Conservation (phyloP, 23 tunicate genomes). For the Trididemnum nubilum region DNA sequence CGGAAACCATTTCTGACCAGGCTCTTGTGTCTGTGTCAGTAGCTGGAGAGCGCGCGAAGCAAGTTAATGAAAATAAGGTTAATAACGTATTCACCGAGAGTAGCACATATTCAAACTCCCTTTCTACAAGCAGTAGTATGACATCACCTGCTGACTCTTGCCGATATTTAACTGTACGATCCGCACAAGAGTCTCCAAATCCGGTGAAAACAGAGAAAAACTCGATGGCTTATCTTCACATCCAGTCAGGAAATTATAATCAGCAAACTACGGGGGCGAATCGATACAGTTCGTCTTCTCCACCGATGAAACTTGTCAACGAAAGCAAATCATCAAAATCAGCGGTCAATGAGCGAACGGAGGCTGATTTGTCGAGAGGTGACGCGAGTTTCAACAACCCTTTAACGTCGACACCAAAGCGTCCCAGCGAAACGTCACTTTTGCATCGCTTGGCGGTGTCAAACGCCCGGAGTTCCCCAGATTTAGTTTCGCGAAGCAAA, state of each 20-base stretch:
- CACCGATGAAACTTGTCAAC: background rate
- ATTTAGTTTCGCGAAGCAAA: background rate
- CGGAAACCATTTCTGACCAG: background rate
- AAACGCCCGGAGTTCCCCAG: background rate
- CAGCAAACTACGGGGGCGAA: background rate
- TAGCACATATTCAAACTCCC: background rate
- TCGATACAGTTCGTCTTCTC: background rate
- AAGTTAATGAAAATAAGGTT: too few species aligned
- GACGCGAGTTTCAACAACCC: background rate
- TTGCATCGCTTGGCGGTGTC: conserved; percentile 4
- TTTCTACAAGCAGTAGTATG: background rate
- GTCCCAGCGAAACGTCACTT: background rate
- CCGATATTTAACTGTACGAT: conserved; percentile 2
- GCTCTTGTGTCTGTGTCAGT: background rate
- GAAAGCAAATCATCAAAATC: too few species aligned
- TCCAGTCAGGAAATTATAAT: background rate
- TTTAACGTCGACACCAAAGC: background rate
- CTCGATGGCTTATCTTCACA: background rate
- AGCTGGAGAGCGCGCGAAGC: background rate
- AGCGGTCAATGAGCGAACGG: too few species aligned
- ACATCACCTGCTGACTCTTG: background rate
- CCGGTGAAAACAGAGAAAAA: background rate
- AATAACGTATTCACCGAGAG: background rate
- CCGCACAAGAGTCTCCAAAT: background rate
- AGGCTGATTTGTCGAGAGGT: background rate